phyloP scores from a whole-genome alignment of 92 coral and sea anemone species.

The Metridium senile region DNA sequence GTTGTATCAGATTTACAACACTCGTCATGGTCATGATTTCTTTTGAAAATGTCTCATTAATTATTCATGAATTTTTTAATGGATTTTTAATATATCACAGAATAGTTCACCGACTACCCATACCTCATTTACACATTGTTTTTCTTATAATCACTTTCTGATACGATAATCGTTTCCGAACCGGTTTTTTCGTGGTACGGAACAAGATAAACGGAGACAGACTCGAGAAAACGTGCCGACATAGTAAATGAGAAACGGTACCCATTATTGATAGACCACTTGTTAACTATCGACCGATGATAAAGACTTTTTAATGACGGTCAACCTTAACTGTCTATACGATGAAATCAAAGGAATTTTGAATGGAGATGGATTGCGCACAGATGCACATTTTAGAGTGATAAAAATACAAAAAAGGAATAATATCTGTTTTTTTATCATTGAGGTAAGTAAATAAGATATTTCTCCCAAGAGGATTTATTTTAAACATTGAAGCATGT shows the following conservation, averaged over 20 bases:
- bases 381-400: background rate
- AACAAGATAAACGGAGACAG: background rate
- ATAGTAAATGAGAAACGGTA: background rate
- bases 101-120: too few relatives aligned
- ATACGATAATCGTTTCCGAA: background rate
- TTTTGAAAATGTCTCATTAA: too few relatives aligned
- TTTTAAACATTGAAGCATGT: too few relatives aligned
- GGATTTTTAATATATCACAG: too few relatives aligned
- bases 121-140: too few relatives aligned
- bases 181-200: background rate
- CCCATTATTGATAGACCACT: background rate
- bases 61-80: too few relatives aligned
- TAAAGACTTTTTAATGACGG: constrained; percentile 2
- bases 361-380: background rate
- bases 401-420: background rate
- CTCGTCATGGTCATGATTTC: too few relatives aligned
- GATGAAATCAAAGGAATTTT: background rate
- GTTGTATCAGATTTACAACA: too few relatives aligned
- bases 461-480: too few relatives aligned
- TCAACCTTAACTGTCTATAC: background rate
- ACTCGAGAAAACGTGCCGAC: background rate
- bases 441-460: too few relatives aligned
- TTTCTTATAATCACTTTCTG: background rate
- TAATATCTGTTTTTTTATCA: too few relatives aligned
- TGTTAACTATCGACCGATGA: background rate